Evolutionary conservation across 2,797 vertebrate species (phyloP), one percentile per base, ranked within the genome.

Genomic region (Rhadinocentrus ornatus): DNA sequence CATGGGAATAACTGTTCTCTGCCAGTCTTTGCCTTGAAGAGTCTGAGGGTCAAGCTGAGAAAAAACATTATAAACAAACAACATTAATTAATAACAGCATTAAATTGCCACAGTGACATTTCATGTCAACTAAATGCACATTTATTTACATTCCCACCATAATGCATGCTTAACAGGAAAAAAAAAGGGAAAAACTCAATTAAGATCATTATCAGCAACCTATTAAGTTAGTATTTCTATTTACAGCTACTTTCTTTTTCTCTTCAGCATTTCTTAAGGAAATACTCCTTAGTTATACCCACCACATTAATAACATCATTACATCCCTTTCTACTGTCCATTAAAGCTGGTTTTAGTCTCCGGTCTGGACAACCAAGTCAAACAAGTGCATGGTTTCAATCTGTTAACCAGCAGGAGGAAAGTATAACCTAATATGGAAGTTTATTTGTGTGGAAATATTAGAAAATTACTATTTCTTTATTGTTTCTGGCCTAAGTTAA

Each of bases 1-100:
- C 98, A 99, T 99, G 4, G 95, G 92, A 79, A 99, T 97, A 80
- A 98, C 95, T 0, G 96, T 97, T 57, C 96, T 95, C 66, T 99
- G 98, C 97, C 98, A 99, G 31, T 99, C 98, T 92, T 98, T 98
- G 74, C 97, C 96, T 84, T 98, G 96, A 71, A 99, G 92, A 0
- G 81, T 84, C 85, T 99, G 97, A 0, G 96, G 94, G 55, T 99
- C 97, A 79, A 99, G 94, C 98, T 99, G 91, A 67, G 15, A 11
- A 34, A 26, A 55, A 32, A 35, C 11, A 76, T 75, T 7, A 62
- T 26, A 76, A 56, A 71, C 62, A n/a, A 8, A 75, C 20, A 74
- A 62, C 29, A 65, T 32, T 44, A 20, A n/a, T 71, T 22, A 73
- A 4, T 0, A 15, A 32, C 50, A n/a, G 34, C 2, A 32, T 31